phyloP scores from a whole-genome alignment of 2,797 vertebrate species.

The Limosa lapponica region DNA sequence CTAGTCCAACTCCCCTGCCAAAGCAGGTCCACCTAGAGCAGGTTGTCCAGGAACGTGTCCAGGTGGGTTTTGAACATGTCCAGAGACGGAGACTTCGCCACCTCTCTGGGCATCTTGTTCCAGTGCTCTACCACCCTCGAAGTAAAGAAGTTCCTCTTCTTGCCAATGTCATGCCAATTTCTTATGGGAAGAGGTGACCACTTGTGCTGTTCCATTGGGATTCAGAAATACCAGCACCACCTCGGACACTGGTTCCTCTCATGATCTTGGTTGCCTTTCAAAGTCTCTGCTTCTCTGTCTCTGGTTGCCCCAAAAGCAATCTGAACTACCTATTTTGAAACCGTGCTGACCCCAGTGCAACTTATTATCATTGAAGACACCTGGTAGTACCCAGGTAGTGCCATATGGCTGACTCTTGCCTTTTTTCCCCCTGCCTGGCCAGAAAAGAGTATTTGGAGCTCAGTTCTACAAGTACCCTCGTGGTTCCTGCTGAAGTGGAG shows the following conservation, averaged over 20 bases:
- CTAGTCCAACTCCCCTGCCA: too few species aligned
- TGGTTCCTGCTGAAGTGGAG: not conserved
- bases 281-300: not conserved
- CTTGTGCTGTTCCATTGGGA: not conserved
- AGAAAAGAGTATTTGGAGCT: not conserved
- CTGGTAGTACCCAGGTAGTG: not conserved
- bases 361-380: accelerated
- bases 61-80: too few species aligned
- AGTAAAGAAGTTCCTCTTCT: too few species aligned
- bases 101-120: too few species aligned
- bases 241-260: accelerated
- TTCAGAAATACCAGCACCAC: not conserved
- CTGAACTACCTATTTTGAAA: not conserved
- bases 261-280: not conserved
- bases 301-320: not conserved
- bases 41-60: too few species aligned
- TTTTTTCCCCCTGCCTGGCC: not conserved
- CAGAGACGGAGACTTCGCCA: too few species aligned
- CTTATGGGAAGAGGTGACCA: accelerated
- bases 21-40: too few species aligned
- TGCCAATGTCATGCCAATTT: not conserved
- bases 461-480: accelerated
- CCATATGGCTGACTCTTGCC: not conserved
- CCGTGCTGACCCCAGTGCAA: not conserved
- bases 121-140: too few species aligned